Evolutionary conservation across 2,113 vertebrate species (phyloP), one percentile per base, ranked within the genome.

Genomic region (Thunnus maccoyii): DNA sequence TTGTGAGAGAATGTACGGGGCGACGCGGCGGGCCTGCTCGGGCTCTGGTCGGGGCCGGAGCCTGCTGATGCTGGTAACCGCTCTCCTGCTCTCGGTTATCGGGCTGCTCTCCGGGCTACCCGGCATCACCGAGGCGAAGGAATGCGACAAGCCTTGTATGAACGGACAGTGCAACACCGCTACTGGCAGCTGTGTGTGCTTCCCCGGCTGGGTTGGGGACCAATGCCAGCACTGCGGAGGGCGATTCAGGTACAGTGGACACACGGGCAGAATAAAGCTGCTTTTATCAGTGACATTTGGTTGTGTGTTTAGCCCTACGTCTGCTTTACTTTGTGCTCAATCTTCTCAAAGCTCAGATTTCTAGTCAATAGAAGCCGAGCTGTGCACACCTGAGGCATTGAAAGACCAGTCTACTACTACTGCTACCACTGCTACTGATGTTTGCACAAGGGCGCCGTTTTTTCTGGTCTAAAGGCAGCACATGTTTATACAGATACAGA

Each of bases 171-270:
- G 97, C 93, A 96, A 95, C 93, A 72, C 95, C 67, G 92, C 90
- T 36, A 96, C 93, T 46, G 97, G 97, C 62, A 94, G 82, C 93
- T 99, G 98, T 90, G 90, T 96, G 75, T 99, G 97, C 79, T 95
- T 95, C 77, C 92, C 96, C 76, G 97, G 97, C 88, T 99, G 98
- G 97, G 96, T 97, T 54, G 98, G 97, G 93, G 97, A 99, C 88
- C 97, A 97, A 83, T 99, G 97, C 96, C 98, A 99, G 94, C 98
- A 99, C 95, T 99, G 98, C 96, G 97, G 97, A 95, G 98, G 97
- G 6, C 92, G 97, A 81, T 98, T 99, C 96, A 96, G 96, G 98
- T 99, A 95, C 60, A 82, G 66, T 11, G 65, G 47, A 6, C 72
- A 48, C 48, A 30, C 76, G 15, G 27, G 13, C 47, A 18, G 18